Conservation (phyloP, 2,888 invertebrate species). For the Luffia ferchaultella region DNA sequence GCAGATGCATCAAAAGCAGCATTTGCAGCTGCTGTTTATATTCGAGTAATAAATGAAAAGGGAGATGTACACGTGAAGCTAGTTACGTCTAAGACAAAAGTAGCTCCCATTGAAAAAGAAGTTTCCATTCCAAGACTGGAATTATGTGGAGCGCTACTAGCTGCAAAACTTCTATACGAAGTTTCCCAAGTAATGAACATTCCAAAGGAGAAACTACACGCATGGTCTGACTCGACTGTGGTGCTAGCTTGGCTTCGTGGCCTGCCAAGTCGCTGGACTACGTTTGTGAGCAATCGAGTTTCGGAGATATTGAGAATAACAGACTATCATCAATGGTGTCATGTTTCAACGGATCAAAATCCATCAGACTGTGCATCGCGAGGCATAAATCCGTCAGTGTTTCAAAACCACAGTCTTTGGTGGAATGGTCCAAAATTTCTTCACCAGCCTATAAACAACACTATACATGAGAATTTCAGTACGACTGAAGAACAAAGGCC, state of each 20-base stretch:
- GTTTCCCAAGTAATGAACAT: slow-evolving; percentile 7
- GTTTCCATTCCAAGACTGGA: slow-evolving; percentile 17
- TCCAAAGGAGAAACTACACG: not conserved
- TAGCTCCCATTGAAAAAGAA: slow-evolving; percentile 14
- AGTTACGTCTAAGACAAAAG: slow-evolving; percentile 16
- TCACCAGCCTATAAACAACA: not conserved
- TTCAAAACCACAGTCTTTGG: not conserved
- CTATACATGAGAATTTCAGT: not conserved
- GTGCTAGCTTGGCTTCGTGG: slow-evolving; percentile 17
- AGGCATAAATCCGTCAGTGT: slow-evolving; percentile 13
- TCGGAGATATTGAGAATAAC: slow-evolving; percentile 15
- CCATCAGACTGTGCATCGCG: slow-evolving; percentile 22
- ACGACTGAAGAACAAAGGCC: not conserved
- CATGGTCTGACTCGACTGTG: slow-evolving; percentile 20
- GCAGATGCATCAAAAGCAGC: slow-evolving; percentile 15
- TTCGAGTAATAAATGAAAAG: slow-evolving; percentile 3
- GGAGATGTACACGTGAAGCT: slow-evolving; percentile 7
- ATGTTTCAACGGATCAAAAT: slow-evolving; percentile 16
- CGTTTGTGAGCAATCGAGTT: slow-evolving; percentile 19
- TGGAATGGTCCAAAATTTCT: not conserved
- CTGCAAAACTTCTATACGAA: slow-evolving; percentile 1
- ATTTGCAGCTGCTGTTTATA: slow-evolving; percentile 16
- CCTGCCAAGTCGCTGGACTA: slow-evolving; percentile 19
- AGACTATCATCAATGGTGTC: slow-evolving; percentile 15
- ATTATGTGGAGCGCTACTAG: slow-evolving; percentile 13